Conservation (phyloP, 2,113 vertebrate genomes). For the Boulengeromyrus knoepffleri region DNA sequence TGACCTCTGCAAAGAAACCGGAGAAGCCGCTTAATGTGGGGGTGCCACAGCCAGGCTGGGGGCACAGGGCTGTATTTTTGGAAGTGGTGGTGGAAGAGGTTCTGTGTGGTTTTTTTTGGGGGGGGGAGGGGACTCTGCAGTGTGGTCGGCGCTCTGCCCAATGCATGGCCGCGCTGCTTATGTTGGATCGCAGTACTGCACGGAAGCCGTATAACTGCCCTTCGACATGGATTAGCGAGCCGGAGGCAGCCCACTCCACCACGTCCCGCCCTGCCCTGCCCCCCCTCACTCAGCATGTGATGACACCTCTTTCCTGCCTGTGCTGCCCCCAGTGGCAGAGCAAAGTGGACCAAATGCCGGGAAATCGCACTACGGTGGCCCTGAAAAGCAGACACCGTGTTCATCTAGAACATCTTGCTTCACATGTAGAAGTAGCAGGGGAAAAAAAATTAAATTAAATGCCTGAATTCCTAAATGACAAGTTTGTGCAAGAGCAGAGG, state of each 20-base stretch:
- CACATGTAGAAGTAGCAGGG: conserved; percentile 18
- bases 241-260: background rate
- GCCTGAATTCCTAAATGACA: conserved; percentile 47
- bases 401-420: conserved; percentile 15
- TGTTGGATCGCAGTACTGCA: background rate
- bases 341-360: conserved; percentile 32
- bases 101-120: conserved; percentile 28
- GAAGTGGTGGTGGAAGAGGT: conserved; percentile 42
- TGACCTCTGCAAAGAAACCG: conserved; percentile 70
- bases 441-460: conserved; percentile 26
- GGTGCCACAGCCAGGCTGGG: conserved; percentile 55
- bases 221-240: background rate
- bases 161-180: background rate
- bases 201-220: background rate
- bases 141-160: conserved; percentile 46
- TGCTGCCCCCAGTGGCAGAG: background rate
- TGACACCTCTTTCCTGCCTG: background rate
- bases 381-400: background rate
- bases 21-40: conserved; percentile 66
- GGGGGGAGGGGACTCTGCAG: conserved; percentile 27
- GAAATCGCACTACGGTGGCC: conserved; percentile 13
- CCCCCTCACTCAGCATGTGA: background rate
- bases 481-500: conserved; percentile 36
- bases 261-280: background rate
- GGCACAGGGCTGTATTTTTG: conserved; percentile 39